Base-by-base conservation (phyloP, 2,888 invertebrate species). In the Atethmia centrago region DNA sequence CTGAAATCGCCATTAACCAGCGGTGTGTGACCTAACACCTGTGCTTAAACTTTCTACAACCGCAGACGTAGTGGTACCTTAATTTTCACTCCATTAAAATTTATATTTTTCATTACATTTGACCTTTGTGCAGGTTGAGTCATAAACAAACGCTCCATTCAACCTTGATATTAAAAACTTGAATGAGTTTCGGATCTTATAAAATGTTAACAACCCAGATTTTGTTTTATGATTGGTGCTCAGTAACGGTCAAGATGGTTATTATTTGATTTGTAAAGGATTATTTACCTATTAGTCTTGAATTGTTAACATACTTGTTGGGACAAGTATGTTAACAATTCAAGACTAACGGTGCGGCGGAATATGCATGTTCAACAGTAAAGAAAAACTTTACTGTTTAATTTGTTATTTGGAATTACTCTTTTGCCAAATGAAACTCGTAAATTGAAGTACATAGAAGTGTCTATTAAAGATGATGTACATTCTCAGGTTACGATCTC, bases 161-260 rank as follows among this genome's bases (percentile, higher is more conserved):
- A 68, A 73, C 82, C 84, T 82, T 82, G 82, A 66, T 77, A 77
- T 63, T 80, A 71, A 61, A 67, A 80, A 69, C 59, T 58, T 61
- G 63, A 84, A 71, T 80, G 45, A 53, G 42, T 61, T 71, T 74
- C 65, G 56, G 75, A 67, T 79, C 45, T 58, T 65, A 21, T 65
- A 74, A 62, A 68, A 77, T 80, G 56, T 80, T 80, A 68, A 71
- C 42, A 66, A 40, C 59, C 12, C 45, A 31, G 28, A 61, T 10
- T 55, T 10, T 56, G 9, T 69, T 62, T 73, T 51, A 71, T 73
- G 40, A 21, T 1, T 72, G 59, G 40, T 63, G 70, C 3, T 49
- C 55, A 31, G 47, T 51, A 73, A 71, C 58, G 40, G 68, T 71
- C 74, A 80, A 36, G 19, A 47, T 64, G 47, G 47, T 72, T 55